Base-by-base conservation (phyloP, 2,113 vertebrate genomes). In the Eretmochelys imbricata region DNA sequence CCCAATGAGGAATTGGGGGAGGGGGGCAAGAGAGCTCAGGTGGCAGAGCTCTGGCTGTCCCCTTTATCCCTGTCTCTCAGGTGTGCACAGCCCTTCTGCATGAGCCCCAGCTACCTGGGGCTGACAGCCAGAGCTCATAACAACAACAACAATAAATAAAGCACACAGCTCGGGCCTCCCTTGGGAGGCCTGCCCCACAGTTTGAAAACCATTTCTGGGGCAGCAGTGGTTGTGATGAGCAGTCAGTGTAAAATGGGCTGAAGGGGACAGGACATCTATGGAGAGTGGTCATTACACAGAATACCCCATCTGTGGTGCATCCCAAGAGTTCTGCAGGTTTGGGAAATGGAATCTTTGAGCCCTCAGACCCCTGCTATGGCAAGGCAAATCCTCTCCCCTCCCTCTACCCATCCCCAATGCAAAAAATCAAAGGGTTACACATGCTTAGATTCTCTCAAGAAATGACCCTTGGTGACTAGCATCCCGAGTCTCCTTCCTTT, bases 331-430 rank as follows among this genome's bases (percentile, higher is more conserved):
- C 31, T n/a, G 62, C 35, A 69, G 17, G 62, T 69, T 69, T 69
- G 31, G 16, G 62, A 69, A n/a, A 69, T n/a, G 16, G 62, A 69
- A 35, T n/a, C 35, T 20, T 69, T 69, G 62, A 69, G 14, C 14
- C 14, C 62, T 65, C 62, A 65, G 16, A n/a, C 9, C 78, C 72
- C 22, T 35, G 27, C n/a, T 88, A 19, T 62, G 69, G 8, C 38
- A 50, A 78, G 54, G 38, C 17, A 85, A 49, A 6, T 78, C 83
- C 53, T 90, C 42, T 42, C 42, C 27, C 46, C 35, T 88, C 81
- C 57, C 14, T 78, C 27, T 1, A 0, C 24, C 65, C 49, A 2
- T 14, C 17, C 27, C 25, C 31, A 48, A 4, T 0, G 3, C 35
- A 65, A 65, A 65, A 65, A n/a, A 19, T 19, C 7, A 35, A 35